Base-by-base conservation (phyloP, 2,113 vertebrate species). In the Morphnarchus princeps region DNA sequence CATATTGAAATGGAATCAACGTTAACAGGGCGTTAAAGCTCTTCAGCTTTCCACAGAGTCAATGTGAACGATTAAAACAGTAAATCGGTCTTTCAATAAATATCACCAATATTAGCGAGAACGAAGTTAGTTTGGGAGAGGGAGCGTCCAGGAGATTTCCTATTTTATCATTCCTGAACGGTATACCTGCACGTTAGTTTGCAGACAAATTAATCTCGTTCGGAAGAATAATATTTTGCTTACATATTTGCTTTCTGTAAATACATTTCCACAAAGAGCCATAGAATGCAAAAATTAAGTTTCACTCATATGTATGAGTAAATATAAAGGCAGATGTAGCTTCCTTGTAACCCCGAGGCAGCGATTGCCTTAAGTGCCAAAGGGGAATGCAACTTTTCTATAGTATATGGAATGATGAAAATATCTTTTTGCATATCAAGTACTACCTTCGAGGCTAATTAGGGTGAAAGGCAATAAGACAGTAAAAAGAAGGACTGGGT, bases 171-270 rank as follows among this genome's bases (percentile, higher is more conserved):
- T 29, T 83, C 34, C 50, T 42, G 58, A 63, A 16, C 25, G 4
- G 36, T 20, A 34, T 24, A 73, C 13, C 15, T n/a, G 76, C 83
- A 83, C 3, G 31, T 85, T 89, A 94, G 80, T 95, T 84, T 94
- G 49, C 78, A 93, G 90, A 69, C 29, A 97, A 96, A 89, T 82
- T 71, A 86, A 82, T 81, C 70, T 91, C 86, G 38, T 91, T 91
- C 13, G 54, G 71, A 91, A 40, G 26, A 92, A 87, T 54, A 93
- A 63, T 55, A 72, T 78, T 93, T 95, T 89, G 72, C 55, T 97
- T 57, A 80, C 71, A 40, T 91, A 63, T 95, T 97, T 97, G 72
- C 82, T 96, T 90, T 97, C 77, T 87, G 72, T 74, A 96, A 95
- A 95, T 62, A 93, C 20, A 43, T 92, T 97, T 83, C 62, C 70